phyloP scores from a whole-genome alignment of 2,113 vertebrate genomes.

The Rhinoderma darwinii region DNA sequence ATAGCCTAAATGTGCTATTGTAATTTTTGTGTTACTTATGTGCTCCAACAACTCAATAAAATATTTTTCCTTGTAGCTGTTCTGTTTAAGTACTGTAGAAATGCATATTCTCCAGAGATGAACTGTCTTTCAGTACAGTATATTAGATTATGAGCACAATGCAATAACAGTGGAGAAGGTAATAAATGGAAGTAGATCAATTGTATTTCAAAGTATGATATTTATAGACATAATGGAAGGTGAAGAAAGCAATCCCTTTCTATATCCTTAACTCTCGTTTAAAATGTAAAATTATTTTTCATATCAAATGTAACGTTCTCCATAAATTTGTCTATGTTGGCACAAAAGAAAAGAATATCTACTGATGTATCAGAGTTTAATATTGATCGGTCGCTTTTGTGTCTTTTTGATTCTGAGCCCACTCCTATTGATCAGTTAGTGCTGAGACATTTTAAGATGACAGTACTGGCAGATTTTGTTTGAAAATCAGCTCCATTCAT shows the following conservation, averaged over 20 bases:
- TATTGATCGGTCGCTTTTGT: no score
- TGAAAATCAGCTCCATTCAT: no score
- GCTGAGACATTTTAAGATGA: no score
- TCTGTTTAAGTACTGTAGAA: neutral
- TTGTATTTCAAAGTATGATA: neutral
- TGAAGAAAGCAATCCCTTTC: neutral
- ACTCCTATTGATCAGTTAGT: no score
- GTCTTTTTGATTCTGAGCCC: no score
- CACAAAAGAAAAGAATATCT: no score
- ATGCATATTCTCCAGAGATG: constrained; percentile 36
- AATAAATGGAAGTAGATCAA: constrained; percentile 12
- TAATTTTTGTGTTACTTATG: neutral
- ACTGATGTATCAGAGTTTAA: no score
- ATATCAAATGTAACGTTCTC: neutral
- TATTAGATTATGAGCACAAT: constrained; percentile 53
- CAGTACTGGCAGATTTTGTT: no score
- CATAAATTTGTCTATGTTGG: no score
- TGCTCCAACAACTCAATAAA: constrained; percentile 35
- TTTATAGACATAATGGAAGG: neutral
- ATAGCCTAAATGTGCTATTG: neutral
- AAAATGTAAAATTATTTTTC: neutral
- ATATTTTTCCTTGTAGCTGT: constrained; percentile 41
- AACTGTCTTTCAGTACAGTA: constrained; percentile 26
- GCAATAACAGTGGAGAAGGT: constrained; percentile 39
- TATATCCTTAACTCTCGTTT: neutral